A percentile compares a stretch with the other conserved stretches of the same genome.
Conservation (phyloP, 2,113 vertebrate species). For the Carassius auratus region DNA sequence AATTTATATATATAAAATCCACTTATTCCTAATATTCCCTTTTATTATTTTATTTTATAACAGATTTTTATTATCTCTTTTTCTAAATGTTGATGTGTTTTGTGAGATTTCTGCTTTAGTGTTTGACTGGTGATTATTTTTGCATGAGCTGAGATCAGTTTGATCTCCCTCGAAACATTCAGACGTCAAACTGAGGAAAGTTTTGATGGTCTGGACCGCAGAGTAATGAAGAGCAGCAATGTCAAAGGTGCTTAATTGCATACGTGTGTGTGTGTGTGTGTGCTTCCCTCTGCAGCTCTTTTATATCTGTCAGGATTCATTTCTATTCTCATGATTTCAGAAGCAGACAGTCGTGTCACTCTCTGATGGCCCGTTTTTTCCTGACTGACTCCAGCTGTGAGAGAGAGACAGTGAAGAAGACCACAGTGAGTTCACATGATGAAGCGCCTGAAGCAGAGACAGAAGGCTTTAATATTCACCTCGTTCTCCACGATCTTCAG, state of each 20-base stretch:
- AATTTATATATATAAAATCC: no score
- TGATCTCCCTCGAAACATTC: constrained; percentile 9
- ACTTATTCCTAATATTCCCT: no score
- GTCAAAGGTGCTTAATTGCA: neutral
- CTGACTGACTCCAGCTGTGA: constrained; percentile 74
- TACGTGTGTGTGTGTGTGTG: constrained; percentile 12
- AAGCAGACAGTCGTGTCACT: neutral
- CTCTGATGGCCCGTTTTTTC: constrained; percentile 69
- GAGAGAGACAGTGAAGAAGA: neutral
- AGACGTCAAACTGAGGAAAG: neutral
- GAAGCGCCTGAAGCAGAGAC: neutral
- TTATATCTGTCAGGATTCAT: neutral
- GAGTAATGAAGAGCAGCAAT: neutral
- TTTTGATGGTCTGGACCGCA: neutral
- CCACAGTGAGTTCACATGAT: neutral
- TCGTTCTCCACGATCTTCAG: constrained; percentile 85
- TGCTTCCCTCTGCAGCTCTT: neutral
- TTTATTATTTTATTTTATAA: no score
- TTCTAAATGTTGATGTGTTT: neutral
- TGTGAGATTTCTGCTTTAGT: neutral
- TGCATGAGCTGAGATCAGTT: neutral
- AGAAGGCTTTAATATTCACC: constrained; percentile 66
- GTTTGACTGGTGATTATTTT: neutral
- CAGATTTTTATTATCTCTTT: no score
- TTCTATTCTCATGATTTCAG: neutral